Evolutionary conservation across 2,888 invertebrate genomes (phyloP), one percentile per base, ranked within the genome.

Genomic region (Formica aserva): DNA sequence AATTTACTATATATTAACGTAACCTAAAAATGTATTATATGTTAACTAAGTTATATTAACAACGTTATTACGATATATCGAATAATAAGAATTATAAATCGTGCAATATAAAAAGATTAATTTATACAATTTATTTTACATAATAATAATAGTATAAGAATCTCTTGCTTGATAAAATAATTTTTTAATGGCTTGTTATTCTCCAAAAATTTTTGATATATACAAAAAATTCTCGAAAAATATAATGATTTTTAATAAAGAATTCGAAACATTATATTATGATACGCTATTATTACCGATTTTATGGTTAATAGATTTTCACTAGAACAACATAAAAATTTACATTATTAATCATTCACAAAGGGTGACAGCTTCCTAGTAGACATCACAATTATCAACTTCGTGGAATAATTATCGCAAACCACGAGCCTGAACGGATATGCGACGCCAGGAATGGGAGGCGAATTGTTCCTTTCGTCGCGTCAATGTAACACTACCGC

Each of bases 401-500:
- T 71, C 45, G 60, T 32, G 45, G 60, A 80, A 80, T 80, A 80
- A 80, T 80, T 80, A 80, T 80, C 45, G 45, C 60, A 32, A 80
- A 26, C 45, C 60, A 69, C 69, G 78, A 69, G 32, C 57, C 18
- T 22, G 69, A 78, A 71, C 71, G 71, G 78, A 80, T 60, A 71
- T 69, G 41, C 60, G 72, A 48, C 32, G 69, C 48, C 76, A 60
- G 85, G 83, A 87, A 87, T 84, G 76, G 87, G 82, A 85, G 84
- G 85, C 74, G 85, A 87, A 82, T 81, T 85, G 83, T 84, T 89
- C 89, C 89, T 89, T 88, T 85, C 85, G 85, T 62, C 75, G 74
- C 85, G 72, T 78, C 80, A 57, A 77, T 82, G 88, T 84, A 86
- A 85, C 78, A 82, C 82, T 71, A 85, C 69, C 76, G 77, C 80